A percentile compares a stretch with the other conserved stretches of the same genome.
Conservation (phyloP, 2,888 invertebrate species). For the Drosophila antonietae region DNA sequence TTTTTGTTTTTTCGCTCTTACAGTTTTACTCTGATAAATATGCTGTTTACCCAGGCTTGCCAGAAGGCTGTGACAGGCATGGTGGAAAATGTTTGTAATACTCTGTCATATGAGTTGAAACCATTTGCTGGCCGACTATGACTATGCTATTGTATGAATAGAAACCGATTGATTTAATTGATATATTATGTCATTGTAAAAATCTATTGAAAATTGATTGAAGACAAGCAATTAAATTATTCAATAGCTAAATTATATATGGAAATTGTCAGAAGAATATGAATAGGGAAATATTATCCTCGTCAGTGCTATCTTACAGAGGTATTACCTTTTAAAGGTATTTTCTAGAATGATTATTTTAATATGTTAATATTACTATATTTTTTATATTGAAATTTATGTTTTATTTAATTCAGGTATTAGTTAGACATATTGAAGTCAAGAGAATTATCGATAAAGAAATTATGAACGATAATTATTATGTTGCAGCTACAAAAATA, state of each 20-base stretch:
- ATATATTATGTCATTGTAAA: not conserved
- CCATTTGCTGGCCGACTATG: not conserved
- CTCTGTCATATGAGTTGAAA: not conserved
- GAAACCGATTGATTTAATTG: not conserved
- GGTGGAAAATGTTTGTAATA: slow-evolving; percentile 1
- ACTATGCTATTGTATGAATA: not conserved
- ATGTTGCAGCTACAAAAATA: not conserved
- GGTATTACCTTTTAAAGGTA: no score
- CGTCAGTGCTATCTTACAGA: no score
- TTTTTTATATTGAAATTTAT: no score
- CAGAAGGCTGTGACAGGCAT: slow-evolving; percentile 5
- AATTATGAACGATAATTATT: not conserved
- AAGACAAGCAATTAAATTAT: no score
- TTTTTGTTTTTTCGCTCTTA: slow-evolving; percentile 21
- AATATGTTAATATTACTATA: no score
- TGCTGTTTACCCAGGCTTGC: slow-evolving; percentile 56
- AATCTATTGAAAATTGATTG: not conserved
- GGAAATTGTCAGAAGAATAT: no score
- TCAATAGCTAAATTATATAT: no score
- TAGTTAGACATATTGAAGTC: not conserved
- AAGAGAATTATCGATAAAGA: not conserved
- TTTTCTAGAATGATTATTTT: no score
- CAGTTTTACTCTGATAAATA: slow-evolving; percentile 61
- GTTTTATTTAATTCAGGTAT: no score
- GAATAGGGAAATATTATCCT: no score